Conservation (phyloP, 64 coral and sea anemone genomes). For the Porites lutea region DNA sequence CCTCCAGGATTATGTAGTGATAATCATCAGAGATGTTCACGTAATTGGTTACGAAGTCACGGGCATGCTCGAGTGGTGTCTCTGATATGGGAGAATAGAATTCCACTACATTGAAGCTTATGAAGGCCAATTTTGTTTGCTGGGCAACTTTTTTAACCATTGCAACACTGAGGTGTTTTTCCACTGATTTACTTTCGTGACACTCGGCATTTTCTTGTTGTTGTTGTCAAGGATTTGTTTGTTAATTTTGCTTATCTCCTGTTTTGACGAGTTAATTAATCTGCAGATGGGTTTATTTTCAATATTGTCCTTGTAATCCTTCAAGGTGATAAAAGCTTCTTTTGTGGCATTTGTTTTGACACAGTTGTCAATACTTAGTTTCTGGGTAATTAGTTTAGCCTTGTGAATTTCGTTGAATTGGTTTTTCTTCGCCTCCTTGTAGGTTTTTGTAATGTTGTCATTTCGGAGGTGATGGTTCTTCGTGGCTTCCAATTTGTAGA, state of each 20-base stretch:
- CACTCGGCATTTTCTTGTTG: not conserved
- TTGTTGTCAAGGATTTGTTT: slow-evolving; percentile 43
- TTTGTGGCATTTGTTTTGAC: slow-evolving; percentile 30
- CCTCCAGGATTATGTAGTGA: too few species aligned
- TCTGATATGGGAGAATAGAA: not conserved
- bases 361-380: slow-evolving; percentile 9
- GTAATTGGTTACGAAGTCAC: too few species aligned
- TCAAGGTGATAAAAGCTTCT: slow-evolving; percentile 23
- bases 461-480: not conserved
- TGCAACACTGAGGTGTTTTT: too few species aligned
- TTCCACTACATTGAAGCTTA: not conserved
- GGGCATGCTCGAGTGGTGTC: too few species aligned
- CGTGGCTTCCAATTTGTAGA: slow-evolving; percentile 29
- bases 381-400: not conserved
- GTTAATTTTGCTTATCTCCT: slow-evolving; percentile 33
- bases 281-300: slow-evolving; percentile 36
- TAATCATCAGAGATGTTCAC: too few species aligned
- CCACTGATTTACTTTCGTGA: not conserved
- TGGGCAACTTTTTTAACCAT: not conserved
- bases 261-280: slow-evolving; percentile 51
- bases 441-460: slow-evolving; percentile 25
- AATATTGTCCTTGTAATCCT: slow-evolving; percentile 40
- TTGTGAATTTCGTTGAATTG: too few species aligned
- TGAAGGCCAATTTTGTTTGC: not conserved
- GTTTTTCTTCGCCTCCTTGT: slow-evolving; percentile 14